A percentile compares a stretch with the other conserved stretches of the same genome.
Conservation (phyloP, 2,113 vertebrate genomes). For the Daboia siamensis region DNA sequence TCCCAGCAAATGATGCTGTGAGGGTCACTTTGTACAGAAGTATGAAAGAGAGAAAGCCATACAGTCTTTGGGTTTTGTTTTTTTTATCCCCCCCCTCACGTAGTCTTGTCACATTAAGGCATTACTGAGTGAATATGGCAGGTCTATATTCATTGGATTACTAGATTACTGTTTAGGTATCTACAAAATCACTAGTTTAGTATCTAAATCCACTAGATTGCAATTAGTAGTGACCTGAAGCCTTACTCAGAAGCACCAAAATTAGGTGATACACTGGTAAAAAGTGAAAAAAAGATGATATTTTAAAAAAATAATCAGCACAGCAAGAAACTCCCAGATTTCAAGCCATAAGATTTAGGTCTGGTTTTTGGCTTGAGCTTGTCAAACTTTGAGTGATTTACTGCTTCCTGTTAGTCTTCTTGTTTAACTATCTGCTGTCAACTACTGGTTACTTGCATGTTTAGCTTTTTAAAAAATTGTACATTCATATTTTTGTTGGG, state of each 20-base stretch:
- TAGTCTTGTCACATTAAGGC: not conserved
- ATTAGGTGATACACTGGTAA: not conserved
- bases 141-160: not conserved
- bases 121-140: not conserved
- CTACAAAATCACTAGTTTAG: not conserved
- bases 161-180: not conserved
- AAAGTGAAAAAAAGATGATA: not conserved
- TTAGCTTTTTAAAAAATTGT: not conserved
- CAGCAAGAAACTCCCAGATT: not conserved
- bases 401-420: not conserved
- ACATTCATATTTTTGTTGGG: not conserved
- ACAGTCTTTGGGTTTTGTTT: not conserved
- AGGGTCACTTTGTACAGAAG: constrained; percentile 54
- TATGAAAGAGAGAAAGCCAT: constrained; percentile 13
- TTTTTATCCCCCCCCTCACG: not conserved
- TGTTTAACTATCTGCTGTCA: not conserved
- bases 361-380: not conserved
- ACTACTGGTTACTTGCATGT: not conserved
- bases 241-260: not conserved
- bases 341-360: not conserved
- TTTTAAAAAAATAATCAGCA: not conserved
- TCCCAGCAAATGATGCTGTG: constrained; percentile 54
- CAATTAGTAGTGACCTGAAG: not conserved
- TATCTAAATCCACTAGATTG: not conserved
- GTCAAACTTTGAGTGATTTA: not conserved